A percentile compares a stretch with the other conserved stretches of the same genome.
phyloP scores from a whole-genome alignment of 2,113 vertebrate genomes.

The Grus americana region DNA sequence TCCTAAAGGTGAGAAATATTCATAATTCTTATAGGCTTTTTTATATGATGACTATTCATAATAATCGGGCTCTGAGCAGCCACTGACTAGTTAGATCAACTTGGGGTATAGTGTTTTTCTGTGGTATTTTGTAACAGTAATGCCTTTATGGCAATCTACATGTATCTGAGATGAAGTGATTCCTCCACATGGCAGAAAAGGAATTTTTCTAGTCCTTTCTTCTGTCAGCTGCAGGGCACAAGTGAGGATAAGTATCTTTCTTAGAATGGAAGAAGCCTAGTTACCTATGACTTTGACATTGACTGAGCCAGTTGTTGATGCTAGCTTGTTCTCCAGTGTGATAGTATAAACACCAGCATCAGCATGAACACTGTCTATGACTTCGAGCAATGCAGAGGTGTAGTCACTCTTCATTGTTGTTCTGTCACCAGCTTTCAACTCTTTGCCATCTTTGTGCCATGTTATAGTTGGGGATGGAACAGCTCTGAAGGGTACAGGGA shows the following conservation, averaged over 20 bases:
- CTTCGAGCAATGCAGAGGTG: slow-evolving; percentile 83
- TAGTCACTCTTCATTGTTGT: slow-evolving; percentile 88
- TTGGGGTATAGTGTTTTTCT: background rate
- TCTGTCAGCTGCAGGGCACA: background rate
- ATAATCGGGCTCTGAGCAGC: background rate
- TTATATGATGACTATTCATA: background rate
- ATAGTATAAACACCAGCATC: slow-evolving; percentile 90
- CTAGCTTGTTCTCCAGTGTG: slow-evolving; percentile 89
- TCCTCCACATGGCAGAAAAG: background rate
- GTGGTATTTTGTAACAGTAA: background rate
- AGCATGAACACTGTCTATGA: slow-evolving; percentile 82
- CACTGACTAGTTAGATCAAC: background rate
- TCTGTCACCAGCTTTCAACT: slow-evolving; percentile 86
- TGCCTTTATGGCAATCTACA: background rate
- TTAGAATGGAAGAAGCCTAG: background rate
- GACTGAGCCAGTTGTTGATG: slow-evolving; percentile 86
- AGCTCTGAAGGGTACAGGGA: slow-evolving; percentile 89
- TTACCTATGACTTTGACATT: slow-evolving; percentile 98
- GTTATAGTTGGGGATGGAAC: slow-evolving; percentile 90
- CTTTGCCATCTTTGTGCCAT: slow-evolving; percentile 92
- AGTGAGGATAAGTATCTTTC: background rate
- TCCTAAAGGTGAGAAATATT: background rate
- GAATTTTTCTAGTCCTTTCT: background rate
- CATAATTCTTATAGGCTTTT: background rate
- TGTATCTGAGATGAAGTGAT: background rate